Base-by-base conservation (phyloP, 2,797 vertebrate species). In the Microctenopoma lineatum region DNA sequence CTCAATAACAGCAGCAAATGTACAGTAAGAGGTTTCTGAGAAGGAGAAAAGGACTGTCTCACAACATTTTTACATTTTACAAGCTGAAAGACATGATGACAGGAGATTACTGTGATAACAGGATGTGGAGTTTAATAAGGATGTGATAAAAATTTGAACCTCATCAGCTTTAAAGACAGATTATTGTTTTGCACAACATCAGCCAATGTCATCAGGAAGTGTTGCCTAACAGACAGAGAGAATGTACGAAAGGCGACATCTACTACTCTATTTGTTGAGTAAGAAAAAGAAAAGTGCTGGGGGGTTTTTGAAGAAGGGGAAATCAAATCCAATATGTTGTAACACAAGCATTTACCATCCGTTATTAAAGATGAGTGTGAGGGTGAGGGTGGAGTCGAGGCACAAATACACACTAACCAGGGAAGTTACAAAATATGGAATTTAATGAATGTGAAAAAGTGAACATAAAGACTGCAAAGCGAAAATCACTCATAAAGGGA, bases 41-140 rank as follows among this genome's bases (percentile, higher is more conserved):
- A 21, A 21, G 21, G 1, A 1, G 2, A 21, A 21, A 21, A 21
- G 21, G 21, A 21, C 21, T 62, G 14, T 46, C 15, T 13, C 1
- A 32, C 9, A 45, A 57, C 51, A 44, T 53, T 16, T 32, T 26
- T 12, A 25, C 5, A 13, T 39, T 60, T 77, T 8, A 42, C 2
- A 12, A 7, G 3, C 16, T 41, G 10, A 29, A 18, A 15, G 11
- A 55, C 53, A 4, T 57, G 39, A 75, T 50, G 16, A 72, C 44
- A 16, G 45, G 63, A 1, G 0, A 29, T n/a, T 0, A 1, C 1
- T 3, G 2, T 16, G 4, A 51, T 15, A 74, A 55, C 78, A 84
- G 75, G 77, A 88, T 67, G 77, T 66, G 51, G 36, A 18, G 7
- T 41, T 70, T 32, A 11, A 60, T 54, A 42, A 50, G 38, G n/a